phyloP scores from a whole-genome alignment of 2,113 vertebrate genomes.

The Clupea harengus region DNA sequence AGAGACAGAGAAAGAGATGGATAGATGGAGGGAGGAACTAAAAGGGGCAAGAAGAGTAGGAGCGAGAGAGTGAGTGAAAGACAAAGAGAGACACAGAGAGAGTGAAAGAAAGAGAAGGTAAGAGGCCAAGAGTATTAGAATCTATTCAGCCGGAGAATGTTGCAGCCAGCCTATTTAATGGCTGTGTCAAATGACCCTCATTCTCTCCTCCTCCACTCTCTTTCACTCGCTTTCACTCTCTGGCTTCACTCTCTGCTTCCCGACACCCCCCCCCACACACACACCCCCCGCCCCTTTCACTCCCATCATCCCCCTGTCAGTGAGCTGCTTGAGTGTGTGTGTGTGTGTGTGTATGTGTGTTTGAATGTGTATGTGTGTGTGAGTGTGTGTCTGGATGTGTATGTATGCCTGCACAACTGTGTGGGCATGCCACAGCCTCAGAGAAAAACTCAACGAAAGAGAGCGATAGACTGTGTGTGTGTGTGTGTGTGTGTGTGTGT shows the following conservation, averaged over 20 bases:
- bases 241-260: background rate
- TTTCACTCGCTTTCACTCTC: background rate
- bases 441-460: background rate
- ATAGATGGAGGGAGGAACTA: background rate
- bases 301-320: background rate
- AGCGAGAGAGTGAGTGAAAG: background rate
- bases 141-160: conserved; percentile 37
- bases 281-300: background rate
- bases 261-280: too few species aligned
- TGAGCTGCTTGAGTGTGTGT: background rate
- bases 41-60: background rate
- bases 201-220: background rate
- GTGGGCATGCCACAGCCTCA: background rate
- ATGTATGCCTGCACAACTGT: background rate
- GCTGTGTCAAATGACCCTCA: conserved; percentile 34
- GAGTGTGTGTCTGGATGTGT: background rate
- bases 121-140: conserved; percentile 3
- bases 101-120: background rate
- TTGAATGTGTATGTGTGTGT: background rate
- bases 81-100: background rate
- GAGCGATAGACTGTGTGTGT: background rate
- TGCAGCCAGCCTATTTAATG: conserved; percentile 38
- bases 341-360: background rate
- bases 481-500: background rate
- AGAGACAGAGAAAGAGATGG: background rate